Conservation (phyloP, 2,113 vertebrate genomes). For the Zosterops borbonicus region DNA sequence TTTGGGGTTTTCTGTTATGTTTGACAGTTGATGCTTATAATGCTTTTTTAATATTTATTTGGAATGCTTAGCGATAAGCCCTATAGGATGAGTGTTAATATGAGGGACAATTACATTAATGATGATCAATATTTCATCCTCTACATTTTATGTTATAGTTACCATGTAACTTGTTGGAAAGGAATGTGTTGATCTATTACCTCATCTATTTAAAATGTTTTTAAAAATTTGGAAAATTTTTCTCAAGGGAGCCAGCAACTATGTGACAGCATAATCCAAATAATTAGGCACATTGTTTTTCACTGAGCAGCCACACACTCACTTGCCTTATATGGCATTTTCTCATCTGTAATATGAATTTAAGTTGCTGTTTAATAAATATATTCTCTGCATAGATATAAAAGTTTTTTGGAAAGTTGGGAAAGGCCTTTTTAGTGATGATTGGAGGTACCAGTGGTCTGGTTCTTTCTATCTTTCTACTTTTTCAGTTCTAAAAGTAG, state of each 20-base stretch:
- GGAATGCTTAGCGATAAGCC: not conserved
- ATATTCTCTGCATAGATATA: not conserved
- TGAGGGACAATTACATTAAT: not conserved
- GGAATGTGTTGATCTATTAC: conserved; percentile 66
- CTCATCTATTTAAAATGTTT: conserved; percentile 74
- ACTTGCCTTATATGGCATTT: conserved; percentile 70
- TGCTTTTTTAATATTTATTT: not conserved
- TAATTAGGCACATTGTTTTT: conserved; percentile 66
- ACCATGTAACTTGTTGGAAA: conserved; percentile 42
- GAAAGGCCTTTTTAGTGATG: not conserved
- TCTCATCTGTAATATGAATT: conserved; percentile 1
- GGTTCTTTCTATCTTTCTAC: not conserved
- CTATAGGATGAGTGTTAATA: not conserved
- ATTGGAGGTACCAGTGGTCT: not conserved
- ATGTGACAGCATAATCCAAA: conserved; percentile 66
- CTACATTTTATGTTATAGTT: not conserved
- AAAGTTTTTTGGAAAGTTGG: not conserved
- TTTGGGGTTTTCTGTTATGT: not conserved
- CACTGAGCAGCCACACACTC: conserved; percentile 15
- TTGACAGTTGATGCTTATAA: not conserved
- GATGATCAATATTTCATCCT: not conserved
- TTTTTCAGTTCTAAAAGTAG: not conserved
- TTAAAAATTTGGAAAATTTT: conserved; percentile 73
- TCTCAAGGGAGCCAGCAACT: conserved; percentile 62
- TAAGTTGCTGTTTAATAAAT: not conserved